Evolutionary conservation across 2,888 invertebrate genomes (phyloP), one percentile per base, ranked within the genome.

Genomic region (Flexamia atlantica): DNA sequence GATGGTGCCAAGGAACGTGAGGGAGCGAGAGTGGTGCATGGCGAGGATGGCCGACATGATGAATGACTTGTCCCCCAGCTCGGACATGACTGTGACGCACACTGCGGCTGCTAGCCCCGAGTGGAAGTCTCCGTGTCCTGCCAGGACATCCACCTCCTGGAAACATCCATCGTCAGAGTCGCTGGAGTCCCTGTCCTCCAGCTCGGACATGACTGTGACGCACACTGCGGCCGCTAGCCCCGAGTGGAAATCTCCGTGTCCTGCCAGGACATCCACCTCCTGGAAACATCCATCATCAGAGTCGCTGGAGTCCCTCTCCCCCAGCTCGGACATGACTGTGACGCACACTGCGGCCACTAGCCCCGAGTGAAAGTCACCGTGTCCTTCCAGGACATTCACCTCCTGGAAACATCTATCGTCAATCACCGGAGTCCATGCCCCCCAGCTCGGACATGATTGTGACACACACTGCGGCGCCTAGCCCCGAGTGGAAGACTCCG

Each of bases 41-140:
- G 84, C 84, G 17, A 84, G 74, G 25, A 84, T 84, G 40, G 84
- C 84, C 3, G 81, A 64, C 72, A 84, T 64, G 46, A 84, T 81
- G 53, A 84, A 84, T 2, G 84, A 81, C 28, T 84, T 84, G 36
- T 84, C 84, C 14, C 84, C 84, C 10, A 84, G 60, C 42, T 84
- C 84, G 1, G 84, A 84, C 68, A 84, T 79, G 17, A 74, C n/a
- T 1, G 84, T 84, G 25, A 84, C 84, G 20, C 60, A 84, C 1
- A 84, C 50, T 1, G 84, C 42, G 10, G 84, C 81, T 0, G 42
- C 81, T 40, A 70, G 20, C 4, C 70, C 70, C 1, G 70, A 23
- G 70, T 70, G 70, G 40, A 70, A 70, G 40, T 70, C 70, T 17
- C 28, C 32, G 17, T 14, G 17, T 17, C 14, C 14, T 28, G 17